Evolutionary conservation across 1,140 invertebrate species (phyloP).

Genomic region (Euglossa dilemma): DNA sequence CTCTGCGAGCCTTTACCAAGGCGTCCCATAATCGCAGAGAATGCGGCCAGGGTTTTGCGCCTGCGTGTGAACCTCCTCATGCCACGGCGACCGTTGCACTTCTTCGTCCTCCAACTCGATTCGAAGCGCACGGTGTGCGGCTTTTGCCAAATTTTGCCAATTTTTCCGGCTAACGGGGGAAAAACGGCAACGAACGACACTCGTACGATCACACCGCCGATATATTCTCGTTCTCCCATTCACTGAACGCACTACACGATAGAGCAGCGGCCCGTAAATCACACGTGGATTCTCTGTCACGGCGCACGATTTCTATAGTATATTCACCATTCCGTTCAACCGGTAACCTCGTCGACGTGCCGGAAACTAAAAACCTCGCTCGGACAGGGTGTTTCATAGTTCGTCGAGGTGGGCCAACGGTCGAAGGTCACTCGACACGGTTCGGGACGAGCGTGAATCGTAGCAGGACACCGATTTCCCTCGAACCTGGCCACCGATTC

Average conservation of each 20-base stretch:
- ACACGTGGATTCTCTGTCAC: not conserved
- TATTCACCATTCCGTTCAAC: not conserved
- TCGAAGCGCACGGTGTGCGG: slow-evolving; percentile 45
- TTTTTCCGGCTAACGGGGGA: not conserved
- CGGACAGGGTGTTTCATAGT: not conserved
- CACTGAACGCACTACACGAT: not conserved
- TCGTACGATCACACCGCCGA: not conserved
- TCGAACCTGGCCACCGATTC: not conserved
- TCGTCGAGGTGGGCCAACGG: not conserved
- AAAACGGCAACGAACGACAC: not conserved
- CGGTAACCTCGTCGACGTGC: not conserved
- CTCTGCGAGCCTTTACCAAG: slow-evolving; percentile 80
- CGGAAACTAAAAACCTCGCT: not conserved
- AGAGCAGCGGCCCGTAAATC: not conserved
- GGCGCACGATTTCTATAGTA: not conserved
- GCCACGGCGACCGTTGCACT: slow-evolving; percentile 72
- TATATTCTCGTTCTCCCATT: not conserved
- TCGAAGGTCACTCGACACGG: not conserved
- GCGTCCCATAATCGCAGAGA: slow-evolving; percentile 82
- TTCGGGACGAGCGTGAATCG: not conserved
- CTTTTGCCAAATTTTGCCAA: slow-evolving; percentile 26
- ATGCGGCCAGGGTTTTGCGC: slow-evolving; percentile 78
- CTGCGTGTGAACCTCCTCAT: slow-evolving; percentile 80
- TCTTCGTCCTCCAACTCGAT: slow-evolving; percentile 53
- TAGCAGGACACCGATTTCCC: not conserved